Percentiles rank a stretch among this genome's conserved stretches.
Conservation (phyloP, 2,113 vertebrate genomes). For the Zonotrichia leucophrys region DNA sequence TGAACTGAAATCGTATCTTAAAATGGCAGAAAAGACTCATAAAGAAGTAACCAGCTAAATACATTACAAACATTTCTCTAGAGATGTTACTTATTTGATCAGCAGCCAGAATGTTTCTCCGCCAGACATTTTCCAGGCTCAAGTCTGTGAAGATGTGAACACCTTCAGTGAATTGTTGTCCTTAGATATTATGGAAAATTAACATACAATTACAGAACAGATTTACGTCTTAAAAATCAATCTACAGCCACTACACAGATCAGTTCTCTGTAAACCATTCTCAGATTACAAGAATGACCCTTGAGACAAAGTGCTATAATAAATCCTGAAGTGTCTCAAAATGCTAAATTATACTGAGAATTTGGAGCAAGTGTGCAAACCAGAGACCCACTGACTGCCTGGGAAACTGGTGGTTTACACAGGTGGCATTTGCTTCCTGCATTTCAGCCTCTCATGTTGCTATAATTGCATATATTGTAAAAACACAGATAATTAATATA, state of each 20-base stretch:
- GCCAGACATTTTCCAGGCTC: background rate
- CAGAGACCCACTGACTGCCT: background rate
- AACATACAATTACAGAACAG: background rate
- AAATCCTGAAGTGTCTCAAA: background rate
- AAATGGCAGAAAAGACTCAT: background rate
- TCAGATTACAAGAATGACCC: background rate
- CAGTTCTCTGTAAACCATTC: background rate
- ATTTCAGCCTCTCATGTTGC: background rate
- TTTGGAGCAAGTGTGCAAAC: slow-evolving; percentile 10
- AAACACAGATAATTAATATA: background rate
- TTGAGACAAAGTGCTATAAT: background rate
- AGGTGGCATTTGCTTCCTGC: slow-evolving; percentile 3
- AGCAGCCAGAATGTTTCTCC: background rate
- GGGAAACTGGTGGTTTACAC: background rate
- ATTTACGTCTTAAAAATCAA: background rate
- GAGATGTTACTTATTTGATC: background rate
- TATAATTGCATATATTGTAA: background rate
- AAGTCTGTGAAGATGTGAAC: background rate
- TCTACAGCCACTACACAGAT: background rate
- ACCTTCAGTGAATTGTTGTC: background rate
- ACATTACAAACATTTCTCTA: background rate
- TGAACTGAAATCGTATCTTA: background rate
- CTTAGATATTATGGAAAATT: background rate
- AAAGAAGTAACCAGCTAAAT: background rate
- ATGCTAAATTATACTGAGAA: background rate